Percentiles rank a stretch among this genome's conserved stretches.
phyloP scores from a whole-genome alignment of 2,113 vertebrate species.

The Salvator merianae region DNA sequence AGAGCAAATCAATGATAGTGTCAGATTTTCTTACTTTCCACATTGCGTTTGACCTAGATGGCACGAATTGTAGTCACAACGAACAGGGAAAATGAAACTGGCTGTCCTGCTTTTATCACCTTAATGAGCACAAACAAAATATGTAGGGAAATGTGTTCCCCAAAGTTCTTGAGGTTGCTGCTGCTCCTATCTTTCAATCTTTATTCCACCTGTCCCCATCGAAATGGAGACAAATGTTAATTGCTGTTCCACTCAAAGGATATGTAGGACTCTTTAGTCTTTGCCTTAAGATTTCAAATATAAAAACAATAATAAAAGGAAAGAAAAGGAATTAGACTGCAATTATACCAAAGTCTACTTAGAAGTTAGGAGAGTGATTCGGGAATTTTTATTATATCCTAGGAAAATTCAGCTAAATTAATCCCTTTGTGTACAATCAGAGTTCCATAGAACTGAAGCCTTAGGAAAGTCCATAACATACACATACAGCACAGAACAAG shows the following conservation, averaged over 20 bases:
- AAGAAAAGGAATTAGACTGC: background rate
- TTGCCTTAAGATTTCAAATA: background rate
- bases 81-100: conserved; percentile 28
- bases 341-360: no score
- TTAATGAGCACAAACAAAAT: conserved; percentile 42
- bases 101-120: conserved; percentile 13
- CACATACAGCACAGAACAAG: no score
- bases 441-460: no score
- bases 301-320: background rate
- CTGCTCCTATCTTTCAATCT: background rate
- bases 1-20: conserved; percentile 68
- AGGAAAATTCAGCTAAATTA: no score
- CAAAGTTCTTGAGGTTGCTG: background rate
- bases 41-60: conserved; percentile 56
- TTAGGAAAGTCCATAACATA: no score
- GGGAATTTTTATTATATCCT: no score
- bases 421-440: no score
- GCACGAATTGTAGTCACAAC: conserved; percentile 15
- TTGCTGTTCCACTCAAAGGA: background rate
- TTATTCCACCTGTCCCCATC: background rate
- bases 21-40: conserved; percentile 62
- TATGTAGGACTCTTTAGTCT: background rate
- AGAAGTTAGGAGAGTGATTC: no score
- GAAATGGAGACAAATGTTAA: background rate
- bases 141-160: background rate